These are phyloP conservation scores for Rafetus swinhoei DNA, from an alignment of 2,113 vertebrate species.

Conservation along the genomic window DNA sequence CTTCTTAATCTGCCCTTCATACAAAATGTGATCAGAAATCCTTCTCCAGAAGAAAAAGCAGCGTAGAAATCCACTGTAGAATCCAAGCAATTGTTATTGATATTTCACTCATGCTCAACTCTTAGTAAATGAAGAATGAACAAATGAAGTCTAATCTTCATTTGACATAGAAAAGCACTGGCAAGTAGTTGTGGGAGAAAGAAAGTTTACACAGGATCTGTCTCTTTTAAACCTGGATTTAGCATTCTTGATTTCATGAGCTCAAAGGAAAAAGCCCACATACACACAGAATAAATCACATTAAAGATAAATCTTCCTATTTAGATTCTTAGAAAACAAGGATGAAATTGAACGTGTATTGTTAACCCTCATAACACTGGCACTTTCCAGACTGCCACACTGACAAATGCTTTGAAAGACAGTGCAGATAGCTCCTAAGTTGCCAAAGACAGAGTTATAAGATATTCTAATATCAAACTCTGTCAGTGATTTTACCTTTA, in stretches of 20 bases:
- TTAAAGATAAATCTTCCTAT: background rate
- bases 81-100: background rate
- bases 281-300: background rate
- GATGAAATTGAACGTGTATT: background rate
- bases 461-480: background rate
- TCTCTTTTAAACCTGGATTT: background rate
- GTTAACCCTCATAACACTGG: background rate
- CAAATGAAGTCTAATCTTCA: background rate
- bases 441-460: background rate
- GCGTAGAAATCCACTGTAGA: background rate
- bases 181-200: background rate
- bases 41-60: background rate
- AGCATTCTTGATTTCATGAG: background rate
- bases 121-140: background rate
- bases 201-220: background rate
- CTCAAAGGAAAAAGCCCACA: background rate
- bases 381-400: background rate
- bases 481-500: background rate
- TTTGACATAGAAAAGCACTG: background rate
- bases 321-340: background rate
- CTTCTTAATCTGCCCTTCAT: background rate
- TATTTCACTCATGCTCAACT: background rate
- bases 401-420: background rate
- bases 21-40: background rate
- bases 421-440: background rate